Conservation (phyloP, 2,797 vertebrate genomes). For the Gastrophryne carolinensis region DNA sequence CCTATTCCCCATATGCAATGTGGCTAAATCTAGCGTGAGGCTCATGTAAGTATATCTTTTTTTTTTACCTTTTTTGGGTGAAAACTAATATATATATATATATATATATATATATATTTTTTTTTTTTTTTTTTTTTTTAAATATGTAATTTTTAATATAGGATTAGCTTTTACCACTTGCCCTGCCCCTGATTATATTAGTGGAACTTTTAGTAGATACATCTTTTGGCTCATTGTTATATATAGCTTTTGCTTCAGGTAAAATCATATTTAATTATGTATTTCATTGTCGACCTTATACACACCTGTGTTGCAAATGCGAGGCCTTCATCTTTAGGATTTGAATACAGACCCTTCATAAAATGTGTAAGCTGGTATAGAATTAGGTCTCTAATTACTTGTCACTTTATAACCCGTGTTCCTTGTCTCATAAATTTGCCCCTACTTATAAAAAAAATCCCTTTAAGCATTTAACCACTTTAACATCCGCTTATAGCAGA, state of each 20-base stretch:
- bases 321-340: not conserved
- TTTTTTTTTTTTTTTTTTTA: too few relatives aligned
- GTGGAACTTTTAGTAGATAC: not conserved
- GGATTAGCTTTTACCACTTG: too few relatives aligned
- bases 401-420: constrained; percentile 15
- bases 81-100: too few relatives aligned
- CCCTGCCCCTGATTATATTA: not conserved
- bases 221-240: too few relatives aligned
- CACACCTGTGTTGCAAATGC: not conserved
- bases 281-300: not conserved
- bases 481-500: constrained; percentile 21
- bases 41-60: too few relatives aligned
- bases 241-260: not conserved
- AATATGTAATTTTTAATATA: too few relatives aligned
- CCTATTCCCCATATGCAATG: too few relatives aligned
- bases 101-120: too few relatives aligned
- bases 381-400: not conserved
- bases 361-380: not conserved
- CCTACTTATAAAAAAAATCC: constrained; percentile 16
- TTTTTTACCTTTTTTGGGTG: too few relatives aligned
- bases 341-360: not conserved
- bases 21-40: too few relatives aligned
- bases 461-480: constrained; percentile 21
- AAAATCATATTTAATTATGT: not conserved
- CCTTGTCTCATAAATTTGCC: constrained; percentile 3